These are phyloP conservation scores for Lissonota sp. DNA, from an alignment of 2,888 invertebrate genomes.

Conservation along the genomic window DNA sequence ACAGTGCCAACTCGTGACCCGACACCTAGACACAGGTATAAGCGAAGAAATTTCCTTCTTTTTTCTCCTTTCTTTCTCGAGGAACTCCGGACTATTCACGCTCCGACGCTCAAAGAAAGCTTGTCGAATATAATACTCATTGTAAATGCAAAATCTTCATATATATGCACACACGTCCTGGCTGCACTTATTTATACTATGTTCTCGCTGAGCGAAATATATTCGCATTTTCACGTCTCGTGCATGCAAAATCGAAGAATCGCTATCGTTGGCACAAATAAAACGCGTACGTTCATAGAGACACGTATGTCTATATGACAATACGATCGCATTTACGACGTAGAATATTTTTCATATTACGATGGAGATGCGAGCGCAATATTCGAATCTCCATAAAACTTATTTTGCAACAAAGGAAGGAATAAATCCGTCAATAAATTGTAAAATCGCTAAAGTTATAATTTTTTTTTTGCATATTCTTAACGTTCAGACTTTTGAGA, in stretches of 20 bases:
- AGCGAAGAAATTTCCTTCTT: neutral
- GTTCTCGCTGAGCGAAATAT: neutral
- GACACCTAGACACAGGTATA: neutral
- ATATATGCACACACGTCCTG: neutral
- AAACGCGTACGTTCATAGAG: neutral
- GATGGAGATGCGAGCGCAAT: neutral
- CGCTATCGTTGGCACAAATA: neutral
- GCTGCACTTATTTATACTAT: no score
- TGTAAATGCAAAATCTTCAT: conserved; percentile 2
- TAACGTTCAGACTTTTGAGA: no score
- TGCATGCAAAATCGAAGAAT: conserved; percentile 29
- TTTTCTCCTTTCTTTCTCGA: conserved; percentile 29
- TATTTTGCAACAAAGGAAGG: no score
- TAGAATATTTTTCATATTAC: neutral
- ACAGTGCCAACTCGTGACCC: conserved; percentile 38
- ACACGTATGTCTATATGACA: neutral
- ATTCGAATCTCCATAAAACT: no score
- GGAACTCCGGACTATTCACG: conserved; percentile 24
- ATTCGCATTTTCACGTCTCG: neutral
- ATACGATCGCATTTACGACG: neutral
- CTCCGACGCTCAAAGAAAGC: conserved; percentile 40
- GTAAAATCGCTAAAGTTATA: no score
- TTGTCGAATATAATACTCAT: conserved; percentile 44
- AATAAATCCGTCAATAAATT: no score
- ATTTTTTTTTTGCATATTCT: no score